phyloP scores from a whole-genome alignment of 2,888 invertebrate species.

The Pandemis cinnamomeana region DNA sequence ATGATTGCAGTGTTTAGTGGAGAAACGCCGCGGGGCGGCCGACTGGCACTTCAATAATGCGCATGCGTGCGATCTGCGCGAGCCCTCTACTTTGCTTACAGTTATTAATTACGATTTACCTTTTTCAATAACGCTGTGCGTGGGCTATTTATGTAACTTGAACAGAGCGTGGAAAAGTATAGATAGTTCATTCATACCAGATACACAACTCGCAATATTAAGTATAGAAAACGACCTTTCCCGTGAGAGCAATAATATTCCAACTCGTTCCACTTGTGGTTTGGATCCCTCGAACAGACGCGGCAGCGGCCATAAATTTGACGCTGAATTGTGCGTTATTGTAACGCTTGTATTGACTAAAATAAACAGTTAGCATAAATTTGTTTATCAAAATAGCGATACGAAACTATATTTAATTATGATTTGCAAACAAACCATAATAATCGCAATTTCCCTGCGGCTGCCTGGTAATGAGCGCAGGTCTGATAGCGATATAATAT shows the following conservation, averaged over 20 bases:
- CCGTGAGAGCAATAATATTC: neutral
- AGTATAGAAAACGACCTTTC: neutral
- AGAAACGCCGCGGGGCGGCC: slow-evolving; percentile 16
- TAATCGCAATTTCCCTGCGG: slow-evolving; percentile 1
- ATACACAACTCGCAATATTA: neutral
- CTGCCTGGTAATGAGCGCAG: neutral
- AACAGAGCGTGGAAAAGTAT: neutral
- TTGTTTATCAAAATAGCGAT: neutral
- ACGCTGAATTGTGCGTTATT: too few relatives aligned
- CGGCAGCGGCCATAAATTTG: too few relatives aligned
- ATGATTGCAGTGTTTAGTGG: slow-evolving; percentile 27
- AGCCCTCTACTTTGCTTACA: slow-evolving; percentile 17
- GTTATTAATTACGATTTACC: slow-evolving; percentile 34
- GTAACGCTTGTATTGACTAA: too few relatives aligned
- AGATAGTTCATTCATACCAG: neutral
- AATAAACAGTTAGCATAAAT: neutral
- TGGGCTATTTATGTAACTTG: slow-evolving; percentile 17
- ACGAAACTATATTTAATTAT: neutral
- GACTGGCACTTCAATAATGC: slow-evolving; percentile 5
- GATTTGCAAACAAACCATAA: neutral
- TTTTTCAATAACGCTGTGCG: slow-evolving; percentile 20
- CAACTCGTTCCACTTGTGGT: neutral
- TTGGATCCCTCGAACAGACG: neutral
- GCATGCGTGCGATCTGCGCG: slow-evolving; percentile 10
- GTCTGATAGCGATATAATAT: neutral